Base-by-base conservation (phyloP, 2,113 vertebrate genomes). In the Bothrops jararaca region DNA sequence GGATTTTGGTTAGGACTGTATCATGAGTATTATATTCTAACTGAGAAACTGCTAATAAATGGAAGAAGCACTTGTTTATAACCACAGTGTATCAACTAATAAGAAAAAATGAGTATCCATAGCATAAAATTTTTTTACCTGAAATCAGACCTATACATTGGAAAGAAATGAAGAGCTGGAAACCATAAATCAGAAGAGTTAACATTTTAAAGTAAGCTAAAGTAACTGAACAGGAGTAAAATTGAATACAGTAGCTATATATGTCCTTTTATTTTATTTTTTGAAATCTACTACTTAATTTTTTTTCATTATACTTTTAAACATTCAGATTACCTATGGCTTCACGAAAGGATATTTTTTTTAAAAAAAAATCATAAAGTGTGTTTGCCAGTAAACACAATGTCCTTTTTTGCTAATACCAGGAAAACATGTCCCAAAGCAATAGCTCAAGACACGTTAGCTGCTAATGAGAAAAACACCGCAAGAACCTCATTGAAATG, bases 321-420 rank as follows among this genome's bases (percentile, higher is more conserved):
- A 94, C 95, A 95, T 96, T 96, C 95, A 94, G 95, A 96, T 97
- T 97, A 95, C 94, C 95, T 96, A 95, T 96, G 95, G 96, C 95
- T 96, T 96, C 94, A 92, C 93, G 95, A 97, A 95, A 97, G 94
- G 93, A 97, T 95, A 91, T 95, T 97, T 95, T 15, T 5, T 11
- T 23, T 2, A 8, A 29, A 96, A 95, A 97, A 96, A 80, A 97
- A 94, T 92, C 86, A 93, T 96, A 94, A 96, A 95, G 56, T 93
- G 94, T 92, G 96, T 92, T 95, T 97, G 91, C 96, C 95, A 97
- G 95, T 96, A 96, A 97, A 97, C 96, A 91, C 96, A 96, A 97
- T 95, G 97, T 96, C 97, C 96, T 97, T 97, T 96, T 97, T 96
- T 97, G 94, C 97, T 97, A 97, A 96, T 96, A 95, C 96, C 95